Evolutionary conservation across 2,797 vertebrate species (phyloP).

Genomic region (Tokudaia tokunoshimensis): DNA sequence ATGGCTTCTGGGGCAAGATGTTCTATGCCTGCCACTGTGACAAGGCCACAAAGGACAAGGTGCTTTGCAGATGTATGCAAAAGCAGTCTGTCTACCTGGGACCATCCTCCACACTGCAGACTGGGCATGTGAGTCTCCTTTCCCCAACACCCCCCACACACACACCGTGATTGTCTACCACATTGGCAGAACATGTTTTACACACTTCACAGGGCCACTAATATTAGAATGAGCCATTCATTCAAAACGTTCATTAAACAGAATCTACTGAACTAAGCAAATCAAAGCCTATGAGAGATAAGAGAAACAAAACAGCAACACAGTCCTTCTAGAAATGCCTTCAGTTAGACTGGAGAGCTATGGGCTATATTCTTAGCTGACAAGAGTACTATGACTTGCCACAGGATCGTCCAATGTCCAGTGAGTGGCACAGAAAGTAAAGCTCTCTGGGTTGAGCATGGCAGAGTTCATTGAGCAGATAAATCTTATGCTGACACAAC

Average conservation of each 20-base stretch:
- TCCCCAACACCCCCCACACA: neutral
- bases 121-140: neutral
- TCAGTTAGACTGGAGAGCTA: neutral
- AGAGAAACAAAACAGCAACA: constrained; percentile 45
- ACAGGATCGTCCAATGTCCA: neutral
- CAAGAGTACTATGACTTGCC: neutral
- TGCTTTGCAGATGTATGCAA: constrained; percentile 48
- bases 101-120: constrained; percentile 54
- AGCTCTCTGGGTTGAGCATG: neutral
- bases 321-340: neutral
- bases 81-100: constrained; percentile 4
- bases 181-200: constrained; percentile 2
- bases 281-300: neutral
- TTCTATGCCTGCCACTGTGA: constrained; percentile 33
- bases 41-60: constrained; percentile 5
- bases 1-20: constrained; percentile 44
- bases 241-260: constrained; percentile 44
- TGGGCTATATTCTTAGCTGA: neutral
- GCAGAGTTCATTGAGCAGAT: neutral
- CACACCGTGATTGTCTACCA: neutral
- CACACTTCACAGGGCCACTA: constrained; percentile 24
- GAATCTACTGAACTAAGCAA: constrained; percentile 35
- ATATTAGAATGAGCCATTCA: constrained; percentile 8
- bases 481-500: neutral
- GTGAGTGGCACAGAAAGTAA: neutral